phyloP scores from a whole-genome alignment of 2,888 invertebrate genomes.

The Rhamphomyia laevipes region DNA sequence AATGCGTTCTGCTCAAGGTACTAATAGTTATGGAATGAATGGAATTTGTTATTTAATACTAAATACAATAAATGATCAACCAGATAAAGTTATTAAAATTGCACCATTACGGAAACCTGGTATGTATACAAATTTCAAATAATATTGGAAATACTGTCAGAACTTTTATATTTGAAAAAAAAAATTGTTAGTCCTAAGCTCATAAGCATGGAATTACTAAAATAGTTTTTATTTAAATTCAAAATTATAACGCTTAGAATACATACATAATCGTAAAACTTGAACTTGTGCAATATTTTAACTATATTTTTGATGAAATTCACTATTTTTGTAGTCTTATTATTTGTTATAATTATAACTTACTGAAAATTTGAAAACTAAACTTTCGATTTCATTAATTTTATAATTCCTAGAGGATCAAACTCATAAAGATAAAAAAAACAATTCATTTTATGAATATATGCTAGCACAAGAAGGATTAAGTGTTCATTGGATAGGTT shows the following conservation, averaged over 20 bases:
- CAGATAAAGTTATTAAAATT: conserved; percentile 15
- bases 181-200: no score
- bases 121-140: conserved; percentile 3
- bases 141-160: no score
- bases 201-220: no score
- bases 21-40: conserved; percentile 18
- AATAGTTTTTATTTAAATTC: no score
- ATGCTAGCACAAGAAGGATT: conserved; percentile 19
- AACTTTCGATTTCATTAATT: neutral
- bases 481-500: conserved; percentile 19
- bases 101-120: conserved; percentile 16
- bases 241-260: no score
- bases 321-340: no score
- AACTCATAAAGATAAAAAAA: neutral
- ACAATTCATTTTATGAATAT: conserved; percentile 12
- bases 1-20: conserved; percentile 4
- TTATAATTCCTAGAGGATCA: conserved; percentile 6
- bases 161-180: no score
- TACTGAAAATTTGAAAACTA: no score
- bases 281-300: no score
- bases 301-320: no score
- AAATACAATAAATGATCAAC: conserved; percentile 17
- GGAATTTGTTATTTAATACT: conserved; percentile 24
- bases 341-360: no score
- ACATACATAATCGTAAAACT: no score